Evolutionary conservation across 2,797 vertebrate genomes (phyloP), one percentile per base, ranked within the genome.

Genomic region (Meriones psammophilus): DNA sequence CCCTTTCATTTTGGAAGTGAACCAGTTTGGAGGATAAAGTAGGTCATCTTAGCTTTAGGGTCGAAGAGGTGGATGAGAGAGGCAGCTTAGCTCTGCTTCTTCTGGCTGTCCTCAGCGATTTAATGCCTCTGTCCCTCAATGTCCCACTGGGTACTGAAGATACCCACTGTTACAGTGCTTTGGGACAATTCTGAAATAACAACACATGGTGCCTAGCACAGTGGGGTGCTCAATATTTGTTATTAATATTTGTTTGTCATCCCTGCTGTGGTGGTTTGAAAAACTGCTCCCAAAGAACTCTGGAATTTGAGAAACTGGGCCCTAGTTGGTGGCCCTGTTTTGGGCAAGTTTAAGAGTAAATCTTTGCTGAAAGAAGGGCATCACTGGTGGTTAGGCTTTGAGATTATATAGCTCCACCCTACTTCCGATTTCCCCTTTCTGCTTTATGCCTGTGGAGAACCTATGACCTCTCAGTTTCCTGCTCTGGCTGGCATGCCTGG

Each of bases 11-110:
- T 86, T 54, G 42, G 14, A 91, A 92, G 42, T 62, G 33, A 28
- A 58, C 79, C 77, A 54, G 58, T 96, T 90, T 93, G 86, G 54
- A 94, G 28, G 30, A 92, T 93, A 88, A 96, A 96, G 77, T 73
- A 93, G 93, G 88, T 78, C 64, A 81, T 2, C 3, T 36, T 88
- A 68, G 42, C 78, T 95, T 96, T 50, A 76, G 66, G 71, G 39
- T 73, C 62, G 87, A 71, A 90, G 77, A n/a, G 12, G 83, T 54
- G 64, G 64, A 54, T 24, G 42, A 86, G 64, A 89, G 54, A 88
- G 39, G 26, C 39, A 66, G 42, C 56, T 81, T 80, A 33, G 58
- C 77, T 60, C 14, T 92, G 56, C 95, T 69, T 93, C 77, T 10
- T 68, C 58, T 24, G 26, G 74, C n/a, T 18, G 6, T 71, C 26